Conservation (phyloP, 2,888 invertebrate genomes). For the Andrena chrysosceles region DNA sequence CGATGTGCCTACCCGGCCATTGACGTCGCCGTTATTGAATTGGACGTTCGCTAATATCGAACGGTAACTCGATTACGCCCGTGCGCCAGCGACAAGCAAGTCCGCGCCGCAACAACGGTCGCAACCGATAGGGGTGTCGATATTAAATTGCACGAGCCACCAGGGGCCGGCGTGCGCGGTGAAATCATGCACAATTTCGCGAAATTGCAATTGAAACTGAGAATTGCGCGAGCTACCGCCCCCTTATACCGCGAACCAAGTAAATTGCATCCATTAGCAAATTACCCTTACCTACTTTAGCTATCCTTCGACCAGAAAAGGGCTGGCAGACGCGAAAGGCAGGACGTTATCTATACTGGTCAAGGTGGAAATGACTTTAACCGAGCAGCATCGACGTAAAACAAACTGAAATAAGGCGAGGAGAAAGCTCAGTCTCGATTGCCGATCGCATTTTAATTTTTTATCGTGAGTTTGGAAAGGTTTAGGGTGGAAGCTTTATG, state of each 20-base stretch:
- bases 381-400: constrained; percentile 2
- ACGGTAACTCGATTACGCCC: constrained; percentile 47
- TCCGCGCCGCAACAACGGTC: neutral
- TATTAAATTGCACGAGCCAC: constrained; percentile 28
- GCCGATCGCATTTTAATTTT: too few relatives aligned
- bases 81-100: neutral
- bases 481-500: too few relatives aligned
- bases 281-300: constrained; percentile 62
- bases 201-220: constrained; percentile 52
- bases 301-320: constrained; percentile 17
- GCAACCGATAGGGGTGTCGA: neutral
- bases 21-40: constrained; percentile 7
- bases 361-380: constrained; percentile 42
- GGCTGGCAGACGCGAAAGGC: constrained; percentile 34
- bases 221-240: constrained; percentile 37
- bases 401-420: neutral
- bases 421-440: too few relatives aligned
- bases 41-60: constrained; percentile 34
- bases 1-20: neutral
- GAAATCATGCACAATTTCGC: constrained; percentile 49
- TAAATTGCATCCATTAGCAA: constrained; percentile 72
- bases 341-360: constrained; percentile 57
- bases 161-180: neutral
- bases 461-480: too few relatives aligned
- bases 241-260: constrained; percentile 34